Evolutionary conservation across 2,113 vertebrate species (phyloP).

Genomic region (Sus scrofa): T2T-Sscrofa CM000819.6:33731501-33732000

Average conservation of each 20-base stretch:
- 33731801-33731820: not conserved
- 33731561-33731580: not conserved
- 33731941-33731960: not conserved
- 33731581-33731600: constrained; percentile 9
- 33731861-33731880: not conserved
- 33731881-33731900: not conserved
- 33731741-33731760: not conserved
- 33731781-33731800: not conserved
- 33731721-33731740: constrained; percentile 9
- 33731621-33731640: not conserved
- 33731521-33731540: constrained; percentile 58
- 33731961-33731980: not conserved
- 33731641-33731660: constrained; percentile 8
- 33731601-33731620: not conserved
- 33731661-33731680: not conserved
- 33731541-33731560: not conserved
- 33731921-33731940: not conserved
- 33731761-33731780: not conserved
- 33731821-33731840: not conserved
- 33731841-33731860: not conserved
- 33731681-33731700: constrained; percentile 43
- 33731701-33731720: not conserved
- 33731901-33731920: not conserved
- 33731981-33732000: not conserved
- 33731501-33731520: constrained; percentile 54